A percentile compares a stretch with the other conserved stretches of the same genome.
phyloP scores from a whole-genome alignment of 2,888 invertebrate genomes.

The Hirtodrosophila confusa region DNA sequence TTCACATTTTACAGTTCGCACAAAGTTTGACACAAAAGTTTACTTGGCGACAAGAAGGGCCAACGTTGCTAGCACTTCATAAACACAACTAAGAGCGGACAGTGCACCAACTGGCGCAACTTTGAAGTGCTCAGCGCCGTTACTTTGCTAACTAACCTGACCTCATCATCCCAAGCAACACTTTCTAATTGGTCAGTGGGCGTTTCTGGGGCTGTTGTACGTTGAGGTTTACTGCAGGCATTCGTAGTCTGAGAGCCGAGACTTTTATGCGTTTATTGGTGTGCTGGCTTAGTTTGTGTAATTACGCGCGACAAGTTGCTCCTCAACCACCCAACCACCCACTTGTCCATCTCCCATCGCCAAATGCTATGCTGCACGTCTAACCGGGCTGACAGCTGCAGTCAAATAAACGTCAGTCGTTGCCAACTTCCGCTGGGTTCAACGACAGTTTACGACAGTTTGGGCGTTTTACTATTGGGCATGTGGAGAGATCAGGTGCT shows the following conservation, averaged over 20 bases:
- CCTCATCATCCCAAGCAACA: slow-evolving; percentile 24
- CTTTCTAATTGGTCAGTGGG: slow-evolving; percentile 46
- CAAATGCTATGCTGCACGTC: slow-evolving; percentile 46
- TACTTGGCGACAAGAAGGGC: slow-evolving; percentile 24
- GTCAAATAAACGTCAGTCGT: slow-evolving; percentile 72
- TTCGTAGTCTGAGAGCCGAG: slow-evolving; percentile 28
- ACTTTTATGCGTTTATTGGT: slow-evolving; percentile 45
- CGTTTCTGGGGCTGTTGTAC: slow-evolving; percentile 13
- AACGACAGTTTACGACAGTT: slow-evolving; percentile 56
- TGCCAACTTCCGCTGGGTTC: slow-evolving; percentile 50
- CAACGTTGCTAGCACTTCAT: slow-evolving; percentile 53
- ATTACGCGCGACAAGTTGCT: slow-evolving; percentile 73
- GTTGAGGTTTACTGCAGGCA: slow-evolving; percentile 37
- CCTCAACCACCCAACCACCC: slow-evolving; percentile 9
- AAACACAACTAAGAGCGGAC: slow-evolving; percentile 42
- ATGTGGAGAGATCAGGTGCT: too few species aligned
- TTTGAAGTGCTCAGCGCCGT: slow-evolving; percentile 26
- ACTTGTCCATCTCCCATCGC: not conserved
- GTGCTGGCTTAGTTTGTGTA: slow-evolving; percentile 49
- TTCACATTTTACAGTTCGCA: slow-evolving; percentile 39
- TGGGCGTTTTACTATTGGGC: not conserved
- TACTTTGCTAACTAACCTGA: too few species aligned
- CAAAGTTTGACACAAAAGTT: slow-evolving; percentile 58
- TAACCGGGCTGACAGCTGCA: slow-evolving; percentile 70
- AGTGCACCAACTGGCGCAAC: slow-evolving; percentile 19